Percentiles rank a stretch among this genome's conserved stretches.
Evolutionary conservation across 35 echinoderm and acorn worm genomes (phyloP).

Genomic region (Chiridota heheva): DNA sequence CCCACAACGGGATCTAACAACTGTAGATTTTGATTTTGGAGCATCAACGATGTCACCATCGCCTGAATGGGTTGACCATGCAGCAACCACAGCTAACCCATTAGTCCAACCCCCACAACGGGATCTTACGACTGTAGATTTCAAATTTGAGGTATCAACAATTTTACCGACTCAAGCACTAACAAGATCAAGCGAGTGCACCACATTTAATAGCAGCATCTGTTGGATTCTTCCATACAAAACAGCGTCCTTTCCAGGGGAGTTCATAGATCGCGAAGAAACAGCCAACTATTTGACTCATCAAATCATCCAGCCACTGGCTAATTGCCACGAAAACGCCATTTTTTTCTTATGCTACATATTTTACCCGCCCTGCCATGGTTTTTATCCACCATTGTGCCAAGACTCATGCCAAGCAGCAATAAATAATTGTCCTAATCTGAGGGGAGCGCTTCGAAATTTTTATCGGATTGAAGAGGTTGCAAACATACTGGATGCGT

Average conservation of each 20-base stretch:
- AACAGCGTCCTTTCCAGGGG: not conserved
- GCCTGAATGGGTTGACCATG: no score
- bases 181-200: no score
- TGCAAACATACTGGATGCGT: not conserved
- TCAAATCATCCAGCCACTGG: not conserved
- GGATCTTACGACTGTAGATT: no score
- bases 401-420: not conserved
- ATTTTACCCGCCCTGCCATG: constrained; percentile 11
- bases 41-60: no score
- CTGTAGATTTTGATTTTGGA: no score
- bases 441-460: not conserved
- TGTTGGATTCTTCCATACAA: constrained; percentile 27
- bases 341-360: constrained; percentile 34
- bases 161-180: no score
- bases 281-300: not conserved
- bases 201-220: constrained; percentile 1
- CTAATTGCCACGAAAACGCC: not conserved
- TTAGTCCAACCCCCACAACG: no score
- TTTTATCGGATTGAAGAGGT: constrained; percentile 14
- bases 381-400: not conserved
- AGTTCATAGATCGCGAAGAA: not conserved
- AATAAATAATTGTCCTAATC: not conserved
- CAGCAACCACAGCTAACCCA: no score
- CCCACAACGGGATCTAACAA: no score
- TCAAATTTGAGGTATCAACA: no score